These are phyloP conservation scores for Alcedo quadribrachys DNA, from an alignment of 2,797 vertebrate species.

Conservation along the genomic window DNA sequence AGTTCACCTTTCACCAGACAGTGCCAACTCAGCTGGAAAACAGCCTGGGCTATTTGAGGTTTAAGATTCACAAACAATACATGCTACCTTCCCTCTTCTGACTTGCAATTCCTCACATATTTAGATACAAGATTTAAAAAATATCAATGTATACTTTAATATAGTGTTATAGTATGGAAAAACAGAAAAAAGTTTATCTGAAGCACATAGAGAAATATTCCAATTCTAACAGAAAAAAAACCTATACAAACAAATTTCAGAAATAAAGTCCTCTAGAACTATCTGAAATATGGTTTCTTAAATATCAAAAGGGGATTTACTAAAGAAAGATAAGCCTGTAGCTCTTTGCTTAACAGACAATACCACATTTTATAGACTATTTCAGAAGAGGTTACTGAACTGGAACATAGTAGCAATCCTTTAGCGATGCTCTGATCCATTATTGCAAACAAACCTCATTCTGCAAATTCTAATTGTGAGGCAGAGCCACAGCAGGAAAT, in stretches of 20 bases:
- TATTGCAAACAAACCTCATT: neutral
- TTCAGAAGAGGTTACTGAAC: neutral
- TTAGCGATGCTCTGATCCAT: neutral
- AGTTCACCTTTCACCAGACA: neutral
- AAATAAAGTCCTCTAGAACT: neutral
- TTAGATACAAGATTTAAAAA: neutral
- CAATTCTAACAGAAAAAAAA: neutral
- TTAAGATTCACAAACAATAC: neutral
- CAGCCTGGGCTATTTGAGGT: neutral
- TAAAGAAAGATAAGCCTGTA: neutral
- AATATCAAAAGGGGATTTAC: neutral
- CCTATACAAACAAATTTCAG: neutral
- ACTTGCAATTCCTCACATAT: neutral
- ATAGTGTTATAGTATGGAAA: no score
- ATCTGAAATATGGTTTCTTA: neutral
- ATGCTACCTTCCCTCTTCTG: neutral
- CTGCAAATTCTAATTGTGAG: neutral
- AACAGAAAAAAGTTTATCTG: neutral
- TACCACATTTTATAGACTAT: neutral
- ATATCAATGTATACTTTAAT: neutral
- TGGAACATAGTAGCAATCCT: neutral
- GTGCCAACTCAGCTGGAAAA: slow-evolving; percentile 8
- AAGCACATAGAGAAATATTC: rapidly evolving
- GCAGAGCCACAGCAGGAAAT: neutral
- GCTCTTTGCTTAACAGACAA: neutral